Evolutionary conservation across 2,888 invertebrate genomes (phyloP), one percentile per base, ranked within the genome.

Genomic region (Villa cingulata): DNA sequence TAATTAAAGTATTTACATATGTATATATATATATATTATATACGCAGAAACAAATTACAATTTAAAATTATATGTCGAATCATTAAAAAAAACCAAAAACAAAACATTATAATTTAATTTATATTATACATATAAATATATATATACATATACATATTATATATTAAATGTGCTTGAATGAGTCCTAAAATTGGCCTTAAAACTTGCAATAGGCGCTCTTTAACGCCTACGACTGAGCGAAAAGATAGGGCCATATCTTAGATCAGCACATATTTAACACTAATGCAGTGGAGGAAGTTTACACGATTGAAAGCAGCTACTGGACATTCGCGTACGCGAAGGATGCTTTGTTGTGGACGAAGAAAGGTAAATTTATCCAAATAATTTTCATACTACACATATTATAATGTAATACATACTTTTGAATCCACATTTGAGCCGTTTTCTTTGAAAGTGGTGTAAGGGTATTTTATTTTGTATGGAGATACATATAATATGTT

Each of bases 301-400:
- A 80, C 82, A 74, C 81, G 82, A 76, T 79, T 78, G 75, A 78
- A 78, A 74, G 76, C 77, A 76, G 76, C 78, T 75, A 76, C 78
- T 73, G 75, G 75, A 71, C 80, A 81, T 76, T 83, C 83, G 78
- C 82, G 83, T 78, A 75, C 75, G 73, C 75, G 76, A 75, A 83
- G 81, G 78, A 88, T 88, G 88, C 86, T 88, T 78, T 88, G 88
- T 81, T 88, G 88, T 81, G 88, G 88, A 78, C 84, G 88, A 75
- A 86, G 87, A 77, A 88, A 88, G 86, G 88, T 88, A 74, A 78
- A 12, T 2, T 12, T 32, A 32, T 32, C 12, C n/a, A n/a, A n/a
- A n/a, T n/a, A n/a, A n/a, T n/a, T n/a, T n/a, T n/a, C n/a, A n/a
- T n/a, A n/a, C n/a, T n/a, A n/a, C n/a, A n/a, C n/a, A n/a, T n/a